Percentiles rank a stretch among this genome's conserved stretches.
Evolutionary conservation across 2,113 vertebrate genomes (phyloP).

Genomic region (Erpornis zantholeuca): DNA sequence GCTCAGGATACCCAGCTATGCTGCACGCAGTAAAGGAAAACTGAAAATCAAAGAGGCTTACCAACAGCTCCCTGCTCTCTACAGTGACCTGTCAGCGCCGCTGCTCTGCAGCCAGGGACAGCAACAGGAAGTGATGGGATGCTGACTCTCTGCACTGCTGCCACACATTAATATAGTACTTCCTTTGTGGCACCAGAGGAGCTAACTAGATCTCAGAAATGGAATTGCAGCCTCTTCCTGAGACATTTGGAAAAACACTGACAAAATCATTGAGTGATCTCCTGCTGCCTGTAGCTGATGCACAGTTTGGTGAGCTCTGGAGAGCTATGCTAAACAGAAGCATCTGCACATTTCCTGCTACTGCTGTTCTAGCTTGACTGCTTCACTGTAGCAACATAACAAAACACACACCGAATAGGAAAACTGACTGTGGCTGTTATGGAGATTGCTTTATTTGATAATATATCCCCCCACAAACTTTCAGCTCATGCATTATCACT

Average conservation of each 20-base stretch:
- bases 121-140: not conserved
- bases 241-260: not conserved
- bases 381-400: not conserved
- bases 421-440: not conserved
- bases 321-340: not conserved
- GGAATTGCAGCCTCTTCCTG: not conserved
- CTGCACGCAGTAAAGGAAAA: not conserved
- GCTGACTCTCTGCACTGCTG: not conserved
- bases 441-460: not conserved
- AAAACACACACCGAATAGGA: not conserved
- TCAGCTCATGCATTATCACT: not conserved
- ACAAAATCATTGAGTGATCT: not conserved
- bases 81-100: not conserved
- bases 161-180: not conserved
- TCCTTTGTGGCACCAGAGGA: not conserved
- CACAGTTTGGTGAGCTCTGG: not conserved
- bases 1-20: not conserved
- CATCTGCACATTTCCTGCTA: not conserved
- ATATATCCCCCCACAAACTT: not conserved
- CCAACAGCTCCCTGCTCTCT: not conserved
- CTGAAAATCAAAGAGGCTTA: not conserved
- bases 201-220: not conserved
- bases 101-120: not conserved
- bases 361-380: not conserved
- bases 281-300: not conserved